These are phyloP conservation scores for Rhizoglyphus robini DNA, from an alignment of 1,140 invertebrate genomes.

Conservation along the genomic window DNA sequence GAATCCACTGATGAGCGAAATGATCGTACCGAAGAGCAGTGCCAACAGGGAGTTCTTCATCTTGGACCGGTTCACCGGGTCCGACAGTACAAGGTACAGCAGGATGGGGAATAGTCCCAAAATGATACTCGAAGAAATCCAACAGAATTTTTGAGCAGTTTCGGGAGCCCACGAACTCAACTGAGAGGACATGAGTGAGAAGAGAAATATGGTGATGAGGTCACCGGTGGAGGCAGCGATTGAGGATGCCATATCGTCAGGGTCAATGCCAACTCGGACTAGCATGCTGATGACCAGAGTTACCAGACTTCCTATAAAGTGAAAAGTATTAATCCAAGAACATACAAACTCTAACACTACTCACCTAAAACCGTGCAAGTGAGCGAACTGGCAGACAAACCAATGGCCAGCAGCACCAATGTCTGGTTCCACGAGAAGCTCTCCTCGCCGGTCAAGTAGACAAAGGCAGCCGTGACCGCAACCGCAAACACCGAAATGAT, in stretches of 20 bases:
- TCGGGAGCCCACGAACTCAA: neutral
- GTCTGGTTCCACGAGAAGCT: neutral
- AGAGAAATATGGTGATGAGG: constrained; percentile 3
- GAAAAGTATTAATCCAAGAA: too few species aligned
- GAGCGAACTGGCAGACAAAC: neutral
- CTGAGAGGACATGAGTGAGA: too few species aligned
- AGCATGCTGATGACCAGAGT: neutral
- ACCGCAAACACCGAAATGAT: neutral
- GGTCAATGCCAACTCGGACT: neutral
- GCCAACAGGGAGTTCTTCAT: neutral
- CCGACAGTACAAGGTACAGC: neutral
- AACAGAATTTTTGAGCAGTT: neutral
- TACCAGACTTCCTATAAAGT: neutral
- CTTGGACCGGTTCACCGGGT: neutral
- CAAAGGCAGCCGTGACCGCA: neutral
- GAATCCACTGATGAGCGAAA: neutral
- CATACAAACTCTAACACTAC: neutral
- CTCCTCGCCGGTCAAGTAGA: too few species aligned
- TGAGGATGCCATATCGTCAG: constrained; percentile 7
- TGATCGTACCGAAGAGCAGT: neutral
- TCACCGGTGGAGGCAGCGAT: constrained; percentile 5
- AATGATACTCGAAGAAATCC: neutral
- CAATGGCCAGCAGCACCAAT: neutral
- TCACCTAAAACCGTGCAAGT: neutral
- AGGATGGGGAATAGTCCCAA: neutral